These are phyloP conservation scores for Urocitellus parryii DNA, from an alignment of 2,113 vertebrate species.

Conservation along the genomic window DNA sequence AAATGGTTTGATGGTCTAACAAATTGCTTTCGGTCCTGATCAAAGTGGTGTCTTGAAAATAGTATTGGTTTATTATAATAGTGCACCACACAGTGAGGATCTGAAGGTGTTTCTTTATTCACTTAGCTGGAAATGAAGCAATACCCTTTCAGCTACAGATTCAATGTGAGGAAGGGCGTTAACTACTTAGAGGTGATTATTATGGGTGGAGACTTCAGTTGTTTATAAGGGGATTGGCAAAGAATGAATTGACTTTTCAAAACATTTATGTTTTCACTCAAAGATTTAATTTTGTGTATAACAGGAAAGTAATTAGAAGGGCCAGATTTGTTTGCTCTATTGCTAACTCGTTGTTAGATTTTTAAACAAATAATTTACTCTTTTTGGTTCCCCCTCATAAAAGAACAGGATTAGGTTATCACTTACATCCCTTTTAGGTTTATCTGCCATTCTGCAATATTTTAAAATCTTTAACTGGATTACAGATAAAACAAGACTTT, in stretches of 20 bases:
- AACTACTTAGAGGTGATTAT: constrained; percentile 67
- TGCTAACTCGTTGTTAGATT: constrained; percentile 19
- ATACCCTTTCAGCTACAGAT: background rate
- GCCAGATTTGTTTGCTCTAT: constrained; percentile 49
- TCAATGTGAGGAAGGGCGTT: constrained; percentile 63
- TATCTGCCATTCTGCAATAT: constrained; percentile 34
- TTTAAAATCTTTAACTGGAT: constrained; percentile 56
- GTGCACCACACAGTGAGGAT: background rate
- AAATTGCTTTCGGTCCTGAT: constrained; percentile 66
- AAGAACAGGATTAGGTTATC: background rate
- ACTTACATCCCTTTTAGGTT: constrained; percentile 11
- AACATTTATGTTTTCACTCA: constrained; percentile 68
- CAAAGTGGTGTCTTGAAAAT: constrained; percentile 39
- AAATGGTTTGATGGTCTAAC: constrained; percentile 49
- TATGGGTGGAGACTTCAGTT: constrained; percentile 48
- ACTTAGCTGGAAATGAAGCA: constrained; percentile 53
- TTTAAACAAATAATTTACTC: constrained; percentile 33
- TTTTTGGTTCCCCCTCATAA: constrained; percentile 35
- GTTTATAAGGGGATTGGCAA: constrained; percentile 38
- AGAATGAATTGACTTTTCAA: constrained; percentile 66
- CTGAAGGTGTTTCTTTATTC: constrained; percentile 33
- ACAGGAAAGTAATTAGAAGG: constrained; percentile 31
- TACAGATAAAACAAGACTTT: constrained; percentile 12
- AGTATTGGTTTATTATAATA: constrained; percentile 43
- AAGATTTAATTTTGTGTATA: constrained; percentile 57